Percentiles rank a stretch among this genome's conserved stretches.
These are phyloP conservation scores for Drosophila bunnanda DNA, from an alignment of 2,888 invertebrate species.

Conservation along the genomic window DNA sequence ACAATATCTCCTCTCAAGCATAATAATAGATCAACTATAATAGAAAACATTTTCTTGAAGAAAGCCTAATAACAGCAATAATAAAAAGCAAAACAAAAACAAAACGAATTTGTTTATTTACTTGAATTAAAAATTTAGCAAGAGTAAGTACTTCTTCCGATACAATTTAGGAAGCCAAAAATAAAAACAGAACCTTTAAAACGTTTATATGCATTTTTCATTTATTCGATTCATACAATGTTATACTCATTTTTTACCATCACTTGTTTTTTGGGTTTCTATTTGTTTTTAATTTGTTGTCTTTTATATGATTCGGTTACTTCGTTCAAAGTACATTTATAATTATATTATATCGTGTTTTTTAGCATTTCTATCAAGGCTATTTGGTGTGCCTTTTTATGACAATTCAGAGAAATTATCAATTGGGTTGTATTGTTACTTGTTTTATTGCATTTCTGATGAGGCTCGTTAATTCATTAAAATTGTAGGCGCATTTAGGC, in stretches of 20 bases:
- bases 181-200: constrained; percentile 53
- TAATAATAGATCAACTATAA: constrained; percentile 65
- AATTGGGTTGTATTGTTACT: constrained; percentile 47
- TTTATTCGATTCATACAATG: constrained; percentile 78
- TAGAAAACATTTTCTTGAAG: constrained; percentile 50
- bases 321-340: constrained; percentile 55
- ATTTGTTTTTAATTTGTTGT: constrained; percentile 38
- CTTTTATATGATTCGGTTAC: constrained; percentile 59
- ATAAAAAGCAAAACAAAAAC: constrained; percentile 54
- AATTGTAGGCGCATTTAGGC: constrained; percentile 51
- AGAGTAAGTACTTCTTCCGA: too few relatives aligned
- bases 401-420: constrained; percentile 67
- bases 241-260: constrained; percentile 68
- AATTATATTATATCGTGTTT: constrained; percentile 50
- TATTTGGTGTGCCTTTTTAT: constrained; percentile 74
- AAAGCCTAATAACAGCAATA: constrained; percentile 55
- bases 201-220: constrained; percentile 77
- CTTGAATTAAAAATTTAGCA: too few relatives aligned
- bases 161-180: background rate
- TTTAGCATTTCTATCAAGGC: constrained; percentile 69
- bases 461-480: constrained; percentile 44
- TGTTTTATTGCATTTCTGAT: constrained; percentile 41
- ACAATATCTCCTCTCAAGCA: constrained; percentile 38
- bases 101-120: constrained; percentile 24
- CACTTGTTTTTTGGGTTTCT: constrained; percentile 50